Conservation (phyloP, 2,797 vertebrate genomes). For the Gastrophryne carolinensis region DNA sequence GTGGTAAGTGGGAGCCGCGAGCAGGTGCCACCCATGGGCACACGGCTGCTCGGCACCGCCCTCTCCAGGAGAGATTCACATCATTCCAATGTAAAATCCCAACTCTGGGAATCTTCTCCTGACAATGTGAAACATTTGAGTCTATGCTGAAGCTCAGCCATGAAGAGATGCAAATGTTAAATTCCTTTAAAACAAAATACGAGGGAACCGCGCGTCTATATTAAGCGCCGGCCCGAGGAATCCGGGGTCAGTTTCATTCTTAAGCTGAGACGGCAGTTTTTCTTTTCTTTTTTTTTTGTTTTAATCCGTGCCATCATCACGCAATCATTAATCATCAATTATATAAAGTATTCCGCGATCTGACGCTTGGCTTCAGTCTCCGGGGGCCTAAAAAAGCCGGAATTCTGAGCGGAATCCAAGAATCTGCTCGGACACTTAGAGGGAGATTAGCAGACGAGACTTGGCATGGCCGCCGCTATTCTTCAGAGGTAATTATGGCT, state of each 20-base stretch:
- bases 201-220: no score
- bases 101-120: no score
- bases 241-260: conserved; percentile 8
- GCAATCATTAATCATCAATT: conserved; percentile 21
- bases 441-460: conserved; percentile 54
- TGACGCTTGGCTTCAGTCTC: conserved; percentile 43
- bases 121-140: no score
- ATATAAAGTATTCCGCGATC: conserved; percentile 47
- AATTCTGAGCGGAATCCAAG: conserved; percentile 53
- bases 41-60: no score
- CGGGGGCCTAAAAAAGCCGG: conserved; percentile 42
- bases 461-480: conserved; percentile 55
- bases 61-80: no score
- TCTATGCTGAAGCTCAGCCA: no score
- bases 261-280: background rate
- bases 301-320: conserved; percentile 39
- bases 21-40: no score
- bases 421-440: conserved; percentile 61
- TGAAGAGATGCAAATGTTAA: no score
- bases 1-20: no score
- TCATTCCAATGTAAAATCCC: no score
- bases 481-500: conserved; percentile 60
- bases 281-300: background rate
- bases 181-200: no score
- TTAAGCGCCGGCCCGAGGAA: background rate